Evolutionary conservation across 2,113 vertebrate species (phyloP).

Genomic region (Platysternon megacephalum): DNA sequence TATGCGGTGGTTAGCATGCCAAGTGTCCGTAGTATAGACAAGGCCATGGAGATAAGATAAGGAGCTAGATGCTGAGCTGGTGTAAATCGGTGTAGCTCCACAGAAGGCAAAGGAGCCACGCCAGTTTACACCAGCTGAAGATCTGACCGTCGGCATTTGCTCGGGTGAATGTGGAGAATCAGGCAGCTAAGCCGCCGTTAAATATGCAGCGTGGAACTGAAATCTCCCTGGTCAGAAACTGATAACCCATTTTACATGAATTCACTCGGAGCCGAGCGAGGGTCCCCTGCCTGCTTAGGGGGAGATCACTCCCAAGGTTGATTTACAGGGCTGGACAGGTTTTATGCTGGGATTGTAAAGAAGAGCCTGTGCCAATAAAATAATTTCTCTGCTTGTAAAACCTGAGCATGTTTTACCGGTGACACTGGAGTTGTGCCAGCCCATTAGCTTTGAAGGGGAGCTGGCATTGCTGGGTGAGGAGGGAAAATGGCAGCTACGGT

Average conservation of each 20-base stretch:
- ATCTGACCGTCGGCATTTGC: background rate
- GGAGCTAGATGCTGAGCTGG: background rate
- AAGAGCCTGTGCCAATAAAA: constrained; percentile 46
- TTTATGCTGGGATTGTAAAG: constrained; percentile 56
- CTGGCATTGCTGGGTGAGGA: background rate
- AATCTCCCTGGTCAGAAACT: constrained; percentile 57
- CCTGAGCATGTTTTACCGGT: background rate
- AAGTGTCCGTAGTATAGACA: background rate
- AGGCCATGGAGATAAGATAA: background rate
- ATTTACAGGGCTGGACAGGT: constrained; percentile 54
- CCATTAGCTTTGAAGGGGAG: background rate
- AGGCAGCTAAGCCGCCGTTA: background rate
- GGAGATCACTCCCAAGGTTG: constrained; percentile 54
- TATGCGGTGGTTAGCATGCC: background rate
- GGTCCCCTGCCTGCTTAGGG: background rate
- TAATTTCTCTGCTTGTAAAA: constrained; percentile 37
- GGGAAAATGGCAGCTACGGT: background rate
- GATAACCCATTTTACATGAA: constrained; percentile 53
- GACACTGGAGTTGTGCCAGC: background rate
- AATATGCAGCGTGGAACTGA: background rate
- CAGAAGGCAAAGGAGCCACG: background rate
- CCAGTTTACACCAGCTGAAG: background rate
- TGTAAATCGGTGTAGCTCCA: background rate
- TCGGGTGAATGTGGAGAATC: background rate
- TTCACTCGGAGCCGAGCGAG: background rate